phyloP scores from a whole-genome alignment of 2,888 invertebrate genomes.

The Acronicta alni region DNA sequence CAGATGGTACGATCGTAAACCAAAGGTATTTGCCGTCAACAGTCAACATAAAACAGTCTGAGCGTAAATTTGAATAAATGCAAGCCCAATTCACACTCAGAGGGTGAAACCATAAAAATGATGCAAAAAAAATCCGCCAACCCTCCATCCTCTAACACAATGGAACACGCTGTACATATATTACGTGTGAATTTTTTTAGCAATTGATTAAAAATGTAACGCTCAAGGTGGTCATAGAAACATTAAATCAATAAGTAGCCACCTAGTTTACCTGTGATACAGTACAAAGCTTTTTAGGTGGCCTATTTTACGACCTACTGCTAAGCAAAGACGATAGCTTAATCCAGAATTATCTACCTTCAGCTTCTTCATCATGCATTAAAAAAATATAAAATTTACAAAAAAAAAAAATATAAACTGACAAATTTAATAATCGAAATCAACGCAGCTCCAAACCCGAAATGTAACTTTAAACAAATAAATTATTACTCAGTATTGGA shows the following conservation, averaged over 20 bases:
- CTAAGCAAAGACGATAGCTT: too few relatives aligned
- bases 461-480: conserved; percentile 54
- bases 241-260: too few relatives aligned
- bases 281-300: too few relatives aligned
- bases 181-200: too few relatives aligned
- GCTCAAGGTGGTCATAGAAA: background rate
- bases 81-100: conserved; percentile 62
- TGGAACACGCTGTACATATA: conserved; percentile 7
- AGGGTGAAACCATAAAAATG: conserved; percentile 72
- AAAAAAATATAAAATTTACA: conserved; percentile 3
- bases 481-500: conserved; percentile 64
- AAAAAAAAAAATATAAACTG: too few relatives aligned
- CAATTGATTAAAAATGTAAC: background rate
- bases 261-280: too few relatives aligned
- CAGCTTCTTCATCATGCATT: too few relatives aligned
- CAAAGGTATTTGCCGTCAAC: conserved; percentile 40
- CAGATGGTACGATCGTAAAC: conserved; percentile 48
- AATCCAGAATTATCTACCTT: too few relatives aligned
- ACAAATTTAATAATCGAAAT: too few relatives aligned
- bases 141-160: conserved; percentile 40
- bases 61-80: conserved; percentile 50
- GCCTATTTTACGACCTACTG: too few relatives aligned
- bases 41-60: conserved; percentile 44
- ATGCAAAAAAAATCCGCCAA: conserved; percentile 64
- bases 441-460: conserved; percentile 14